These are phyloP conservation scores for Motacilla tschutschensis DNA, from an alignment of 2,113 vertebrate genomes.

Conservation along the genomic window DNA sequence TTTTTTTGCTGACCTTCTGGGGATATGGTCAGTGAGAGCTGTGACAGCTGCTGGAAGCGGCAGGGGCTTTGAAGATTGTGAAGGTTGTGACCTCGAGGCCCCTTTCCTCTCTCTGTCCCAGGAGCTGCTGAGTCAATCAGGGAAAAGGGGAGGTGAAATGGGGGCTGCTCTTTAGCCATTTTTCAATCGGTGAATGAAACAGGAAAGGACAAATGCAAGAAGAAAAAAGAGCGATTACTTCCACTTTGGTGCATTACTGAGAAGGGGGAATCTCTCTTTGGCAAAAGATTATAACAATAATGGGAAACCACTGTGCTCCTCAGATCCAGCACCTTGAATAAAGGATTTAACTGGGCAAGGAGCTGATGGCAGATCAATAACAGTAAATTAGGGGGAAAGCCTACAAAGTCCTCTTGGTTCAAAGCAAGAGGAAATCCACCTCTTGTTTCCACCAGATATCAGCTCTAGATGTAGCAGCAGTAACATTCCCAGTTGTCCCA, in stretches of 20 bases:
- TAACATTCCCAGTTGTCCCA: neutral
- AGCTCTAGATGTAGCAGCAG: neutral
- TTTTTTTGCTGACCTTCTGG: conserved; percentile 71
- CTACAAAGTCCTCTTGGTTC: conserved; percentile 8
- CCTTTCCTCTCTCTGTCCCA: conserved; percentile 68
- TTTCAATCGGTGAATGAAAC: conserved; percentile 74
- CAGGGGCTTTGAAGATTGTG: conserved; percentile 74
- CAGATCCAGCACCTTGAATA: conserved; percentile 45
- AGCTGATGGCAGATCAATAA: conserved; percentile 52
- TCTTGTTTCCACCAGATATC: neutral
- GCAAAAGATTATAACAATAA: conserved; percentile 58
- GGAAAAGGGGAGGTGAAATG: conserved; percentile 63
- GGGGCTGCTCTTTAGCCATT: conserved; percentile 72
- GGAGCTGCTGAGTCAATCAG: conserved; percentile 76
- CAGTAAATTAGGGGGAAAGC: conserved; percentile 37
- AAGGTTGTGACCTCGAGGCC: conserved; percentile 73
- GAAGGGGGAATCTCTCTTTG: conserved; percentile 50
- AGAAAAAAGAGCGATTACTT: conserved; percentile 71
- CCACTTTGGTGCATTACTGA: conserved; percentile 68
- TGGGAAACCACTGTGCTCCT: conserved; percentile 42
- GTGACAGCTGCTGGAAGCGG: conserved; percentile 74
- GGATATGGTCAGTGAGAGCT: conserved; percentile 71
- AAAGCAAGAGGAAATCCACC: conserved; percentile 11
- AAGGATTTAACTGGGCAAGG: conserved; percentile 41
- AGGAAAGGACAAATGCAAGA: conserved; percentile 71